Percentiles rank a stretch among this genome's conserved stretches.
Conservation (phyloP, 2,888 invertebrate species). For the Carterocephalus palaemon region DNA sequence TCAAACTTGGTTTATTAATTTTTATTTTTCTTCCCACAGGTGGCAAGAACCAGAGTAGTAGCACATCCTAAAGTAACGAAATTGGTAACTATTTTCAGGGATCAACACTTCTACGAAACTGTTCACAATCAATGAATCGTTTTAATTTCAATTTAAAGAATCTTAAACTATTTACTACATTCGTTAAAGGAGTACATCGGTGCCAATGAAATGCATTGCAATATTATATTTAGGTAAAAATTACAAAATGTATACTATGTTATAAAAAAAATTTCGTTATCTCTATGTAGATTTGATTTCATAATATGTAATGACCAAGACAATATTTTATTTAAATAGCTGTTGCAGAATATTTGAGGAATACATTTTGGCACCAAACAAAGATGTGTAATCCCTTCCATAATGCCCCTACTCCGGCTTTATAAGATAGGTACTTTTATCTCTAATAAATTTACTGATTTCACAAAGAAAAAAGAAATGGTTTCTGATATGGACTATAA, state of each 20-base stretch:
- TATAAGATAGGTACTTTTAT: constrained; percentile 51
- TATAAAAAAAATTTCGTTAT: constrained; percentile 17
- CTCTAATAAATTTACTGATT: constrained; percentile 64
- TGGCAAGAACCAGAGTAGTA: constrained; percentile 76
- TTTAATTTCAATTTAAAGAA: constrained; percentile 17
- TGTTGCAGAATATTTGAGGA: constrained; percentile 13
- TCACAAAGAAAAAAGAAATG: constrained; percentile 50
- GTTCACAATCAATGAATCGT: constrained; percentile 26
- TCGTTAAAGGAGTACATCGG: constrained; percentile 27
- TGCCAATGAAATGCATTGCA: constrained; percentile 30
- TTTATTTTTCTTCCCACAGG: constrained; percentile 71
- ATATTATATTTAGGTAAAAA: constrained; percentile 17
- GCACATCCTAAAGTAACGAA: constrained; percentile 69
- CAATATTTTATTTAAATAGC: constrained; percentile 6
- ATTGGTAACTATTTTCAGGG: constrained; percentile 78
- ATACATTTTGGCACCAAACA: constrained; percentile 38
- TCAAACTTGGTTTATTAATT: constrained; percentile 58
- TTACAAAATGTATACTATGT: constrained; percentile 19
- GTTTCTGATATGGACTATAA: constrained; percentile 56
- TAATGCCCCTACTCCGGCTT: constrained; percentile 66
- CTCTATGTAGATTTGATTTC: constrained; percentile 14
- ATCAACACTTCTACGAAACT: constrained; percentile 55
- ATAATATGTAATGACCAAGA: constrained; percentile 13
- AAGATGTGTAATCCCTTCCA: constrained; percentile 59
- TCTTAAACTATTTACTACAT: constrained; percentile 30